These are phyloP conservation scores for Thalpophila matura DNA, from an alignment of 2,888 invertebrate genomes.

Conservation along the genomic window DNA sequence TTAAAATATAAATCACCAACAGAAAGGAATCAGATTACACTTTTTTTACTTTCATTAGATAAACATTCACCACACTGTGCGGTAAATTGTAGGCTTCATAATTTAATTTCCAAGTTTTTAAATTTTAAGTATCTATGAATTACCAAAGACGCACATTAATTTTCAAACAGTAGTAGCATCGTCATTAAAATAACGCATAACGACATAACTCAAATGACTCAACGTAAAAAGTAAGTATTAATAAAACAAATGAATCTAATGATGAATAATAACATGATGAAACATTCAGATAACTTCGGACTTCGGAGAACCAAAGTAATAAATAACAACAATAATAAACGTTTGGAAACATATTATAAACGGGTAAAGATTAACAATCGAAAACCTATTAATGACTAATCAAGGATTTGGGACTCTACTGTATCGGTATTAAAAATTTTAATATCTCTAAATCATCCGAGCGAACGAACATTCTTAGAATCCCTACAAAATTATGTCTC, in stretches of 20 bases:
- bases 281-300: conserved; percentile 55
- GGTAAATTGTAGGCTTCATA: not conserved
- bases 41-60: too few relatives aligned
- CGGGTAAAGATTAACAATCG: conserved; percentile 76
- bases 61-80: not conserved
- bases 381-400: conserved; percentile 84
- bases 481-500: conserved; percentile 80
- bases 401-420: conserved; percentile 76
- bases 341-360: conserved; percentile 66
- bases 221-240: conserved; percentile 51
- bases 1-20: too few relatives aligned
- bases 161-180: conserved; percentile 48
- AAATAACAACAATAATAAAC: conserved; percentile 63
- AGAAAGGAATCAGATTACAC: too few relatives aligned
- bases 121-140: conserved; percentile 32
- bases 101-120: not conserved
- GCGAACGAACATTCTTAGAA: conserved; percentile 78
- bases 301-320: conserved; percentile 58
- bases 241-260: conserved; percentile 58
- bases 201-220: conserved; percentile 54
- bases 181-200: conserved; percentile 53
- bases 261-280: conserved; percentile 56
- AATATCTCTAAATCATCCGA: conserved; percentile 82
- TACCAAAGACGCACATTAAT: conserved; percentile 36
- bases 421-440: conserved; percentile 73